These are phyloP conservation scores for Scaptomyza hsui DNA, from an alignment of 1,140 invertebrate species.

Conservation along the genomic window DNA sequence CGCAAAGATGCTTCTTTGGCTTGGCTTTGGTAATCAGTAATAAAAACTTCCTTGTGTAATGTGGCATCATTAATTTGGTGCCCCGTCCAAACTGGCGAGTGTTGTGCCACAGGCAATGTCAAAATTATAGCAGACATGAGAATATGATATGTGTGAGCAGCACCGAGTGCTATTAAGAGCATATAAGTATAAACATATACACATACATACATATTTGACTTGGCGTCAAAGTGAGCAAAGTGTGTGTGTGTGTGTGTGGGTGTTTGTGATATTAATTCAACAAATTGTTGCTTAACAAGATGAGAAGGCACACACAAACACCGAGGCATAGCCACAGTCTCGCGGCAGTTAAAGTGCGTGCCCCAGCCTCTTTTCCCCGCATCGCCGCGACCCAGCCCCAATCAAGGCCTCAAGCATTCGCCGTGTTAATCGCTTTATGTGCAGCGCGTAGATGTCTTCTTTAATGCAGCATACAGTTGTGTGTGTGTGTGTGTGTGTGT, in stretches of 20 bases:
- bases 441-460: slow-evolving; percentile 74
- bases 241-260: slow-evolving; percentile 7
- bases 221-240: slow-evolving; percentile 52
- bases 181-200: slow-evolving; percentile 38
- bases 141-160: slow-evolving; percentile 22
- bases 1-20: slow-evolving; percentile 17
- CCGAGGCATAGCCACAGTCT: slow-evolving; percentile 63
- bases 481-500: slow-evolving; percentile 37
- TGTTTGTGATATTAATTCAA: slow-evolving; percentile 75
- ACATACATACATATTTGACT: slow-evolving; percentile 30
- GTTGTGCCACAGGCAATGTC: slow-evolving; percentile 37
- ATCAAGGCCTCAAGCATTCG: slow-evolving; percentile 48
- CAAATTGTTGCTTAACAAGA: slow-evolving; percentile 80
- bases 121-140: slow-evolving; percentile 50
- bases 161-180: slow-evolving; percentile 66
- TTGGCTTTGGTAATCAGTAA: slow-evolving; percentile 40
- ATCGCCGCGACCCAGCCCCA: slow-evolving; percentile 7
- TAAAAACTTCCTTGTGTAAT: slow-evolving; percentile 42
- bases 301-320: slow-evolving; percentile 29
- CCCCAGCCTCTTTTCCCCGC: background rate
- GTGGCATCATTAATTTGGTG: slow-evolving; percentile 41
- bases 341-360: slow-evolving; percentile 57
- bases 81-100: slow-evolving; percentile 22
- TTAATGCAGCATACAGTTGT: slow-evolving; percentile 62
- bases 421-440: slow-evolving; percentile 80